These are phyloP conservation scores for Anabacerthia variegaticeps DNA, from an alignment of 2,797 vertebrate species.

Conservation along the genomic window DNA sequence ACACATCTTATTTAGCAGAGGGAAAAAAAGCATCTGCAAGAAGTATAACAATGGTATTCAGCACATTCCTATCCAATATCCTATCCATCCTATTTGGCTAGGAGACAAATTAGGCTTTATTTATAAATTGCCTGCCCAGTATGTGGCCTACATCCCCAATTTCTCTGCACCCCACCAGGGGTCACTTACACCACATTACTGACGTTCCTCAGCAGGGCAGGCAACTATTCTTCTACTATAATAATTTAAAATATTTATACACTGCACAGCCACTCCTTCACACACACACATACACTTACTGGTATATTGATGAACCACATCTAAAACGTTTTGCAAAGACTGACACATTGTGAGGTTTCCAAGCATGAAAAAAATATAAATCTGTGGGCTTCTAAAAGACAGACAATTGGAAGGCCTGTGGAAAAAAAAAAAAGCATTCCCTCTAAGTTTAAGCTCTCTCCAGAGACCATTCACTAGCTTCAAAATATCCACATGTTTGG, in stretches of 20 bases:
- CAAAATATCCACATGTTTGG: constrained; percentile 19
- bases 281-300: constrained; percentile 78
- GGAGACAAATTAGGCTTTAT: not conserved
- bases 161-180: constrained; percentile 76
- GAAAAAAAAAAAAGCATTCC: constrained; percentile 71
- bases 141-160: accelerated
- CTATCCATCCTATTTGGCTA: not conserved
- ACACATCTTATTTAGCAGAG: not conserved
- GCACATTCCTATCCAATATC: not conserved
- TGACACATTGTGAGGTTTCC: constrained; percentile 31
- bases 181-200: constrained; percentile 87
- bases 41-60: not conserved
- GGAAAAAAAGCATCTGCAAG: not conserved
- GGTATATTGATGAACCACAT: constrained; percentile 81
- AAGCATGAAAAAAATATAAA: constrained; percentile 21
- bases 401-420: constrained; percentile 57
- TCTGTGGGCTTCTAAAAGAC: constrained; percentile 51
- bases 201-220: constrained; percentile 82
- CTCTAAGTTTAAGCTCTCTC: constrained; percentile 50
- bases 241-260: constrained; percentile 96
- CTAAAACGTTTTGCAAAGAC: constrained; percentile 75
- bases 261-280: constrained; percentile 86
- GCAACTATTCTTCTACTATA: constrained; percentile 89
- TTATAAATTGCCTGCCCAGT: not conserved
- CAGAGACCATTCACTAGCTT: constrained; percentile 49